phyloP scores from a whole-genome alignment of 2,888 invertebrate genomes.

The Oligia fasciuncula region DNA sequence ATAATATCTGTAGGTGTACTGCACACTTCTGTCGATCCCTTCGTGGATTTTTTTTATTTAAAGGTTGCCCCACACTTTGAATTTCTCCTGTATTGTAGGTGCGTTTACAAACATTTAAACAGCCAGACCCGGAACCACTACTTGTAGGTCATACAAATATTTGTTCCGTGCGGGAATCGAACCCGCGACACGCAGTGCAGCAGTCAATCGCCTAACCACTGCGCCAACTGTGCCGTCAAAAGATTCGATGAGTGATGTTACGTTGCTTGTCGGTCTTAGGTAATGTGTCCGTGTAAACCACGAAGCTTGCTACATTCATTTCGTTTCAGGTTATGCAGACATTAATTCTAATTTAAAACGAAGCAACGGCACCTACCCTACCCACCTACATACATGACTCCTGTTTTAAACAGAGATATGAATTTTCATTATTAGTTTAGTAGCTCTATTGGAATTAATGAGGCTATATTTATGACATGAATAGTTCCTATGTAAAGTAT shows the following conservation, averaged over 20 bases:
- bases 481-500: background rate
- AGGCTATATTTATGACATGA: background rate
- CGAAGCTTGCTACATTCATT: constrained; percentile 28
- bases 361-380: background rate
- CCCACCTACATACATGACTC: constrained; percentile 22
- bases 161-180: too few relatives aligned
- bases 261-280: background rate
- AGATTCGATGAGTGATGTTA: background rate
- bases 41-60: background rate
- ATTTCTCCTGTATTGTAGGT: too few relatives aligned
- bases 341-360: constrained; percentile 41
- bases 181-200: too few relatives aligned
- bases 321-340: constrained; percentile 24
- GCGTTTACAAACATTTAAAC: too few relatives aligned
- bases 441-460: constrained; percentile 8
- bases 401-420: constrained; percentile 31
- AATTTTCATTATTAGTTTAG: constrained; percentile 24
- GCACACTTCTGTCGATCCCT: background rate
- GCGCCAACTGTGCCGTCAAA: too few relatives aligned
- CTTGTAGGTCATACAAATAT: too few relatives aligned
- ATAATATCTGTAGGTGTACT: background rate
- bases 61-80: too few relatives aligned
- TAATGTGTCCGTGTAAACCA: constrained; percentile 11
- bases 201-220: too few relatives aligned
- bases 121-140: too few relatives aligned